These are phyloP conservation scores for Gadus chalcogrammus DNA, from an alignment of 2,113 vertebrate species.

Conservation along the genomic window DNA sequence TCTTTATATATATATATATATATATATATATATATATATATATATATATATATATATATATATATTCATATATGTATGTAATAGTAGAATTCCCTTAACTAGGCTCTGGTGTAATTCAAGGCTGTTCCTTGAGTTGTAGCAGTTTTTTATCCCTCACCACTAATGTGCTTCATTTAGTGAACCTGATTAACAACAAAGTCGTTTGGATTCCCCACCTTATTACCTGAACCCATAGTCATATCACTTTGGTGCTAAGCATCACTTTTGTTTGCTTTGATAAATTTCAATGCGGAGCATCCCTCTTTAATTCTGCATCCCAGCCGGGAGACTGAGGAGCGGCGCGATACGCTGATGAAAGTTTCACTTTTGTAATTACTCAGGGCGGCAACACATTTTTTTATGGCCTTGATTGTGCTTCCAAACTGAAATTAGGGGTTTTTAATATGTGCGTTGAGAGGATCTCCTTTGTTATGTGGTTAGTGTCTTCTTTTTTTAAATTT, in stretches of 20 bases:
- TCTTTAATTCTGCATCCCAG: slow-evolving; percentile 43
- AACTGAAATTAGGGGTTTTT: slow-evolving; percentile 61
- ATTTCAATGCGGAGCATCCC: slow-evolving; percentile 50
- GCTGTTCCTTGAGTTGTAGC: slow-evolving; percentile 10
- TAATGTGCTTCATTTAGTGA: slow-evolving; percentile 49
- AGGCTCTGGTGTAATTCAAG: slow-evolving; percentile 18
- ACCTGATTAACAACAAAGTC: slow-evolving; percentile 41
- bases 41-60: background rate
- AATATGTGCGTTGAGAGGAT: slow-evolving; percentile 60
- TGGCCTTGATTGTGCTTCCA: slow-evolving; percentile 46
- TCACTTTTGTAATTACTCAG: slow-evolving; percentile 65
- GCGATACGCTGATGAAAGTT: slow-evolving; percentile 69
- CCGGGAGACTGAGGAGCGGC: slow-evolving; percentile 47
- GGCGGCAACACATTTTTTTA: slow-evolving; percentile 64
- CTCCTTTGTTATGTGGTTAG: slow-evolving; percentile 57
- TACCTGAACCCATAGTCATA: slow-evolving; percentile 56
- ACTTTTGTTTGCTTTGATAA: slow-evolving; percentile 65
- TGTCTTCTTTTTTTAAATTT: slow-evolving; percentile 25
- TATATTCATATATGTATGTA: background rate
- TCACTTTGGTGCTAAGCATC: slow-evolving; percentile 41
- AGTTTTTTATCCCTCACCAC: no score
- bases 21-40: background rate
- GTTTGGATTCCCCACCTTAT: slow-evolving; percentile 43
- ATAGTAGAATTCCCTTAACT: background rate
- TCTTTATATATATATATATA: no score